Base-by-base conservation (phyloP, 2,888 invertebrate genomes). In the Drosophila melanosoma region DNA sequence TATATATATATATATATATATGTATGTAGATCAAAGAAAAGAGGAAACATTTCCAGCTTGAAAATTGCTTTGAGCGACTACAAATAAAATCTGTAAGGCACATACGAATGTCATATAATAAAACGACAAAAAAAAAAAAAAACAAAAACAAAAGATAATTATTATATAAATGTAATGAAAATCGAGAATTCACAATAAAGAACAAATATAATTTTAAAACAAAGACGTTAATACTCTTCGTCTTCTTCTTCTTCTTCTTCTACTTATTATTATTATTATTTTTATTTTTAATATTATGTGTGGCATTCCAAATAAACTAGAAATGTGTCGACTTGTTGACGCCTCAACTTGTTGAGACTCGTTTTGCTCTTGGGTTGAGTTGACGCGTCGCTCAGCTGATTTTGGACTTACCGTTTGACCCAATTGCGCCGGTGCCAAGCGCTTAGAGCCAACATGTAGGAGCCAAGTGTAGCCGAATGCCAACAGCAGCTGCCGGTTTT, bases 391-490 rank as follows among this genome's bases (percentile, higher is more conserved):
- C 76, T 71, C 83, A 86, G 79, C 83, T 87, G 84, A 64, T 74
- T 73, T 73, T 38, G 67, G 65, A 59, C 49, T 72, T 77, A 83
- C 85, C 85, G 83, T 70, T 87, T 87, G 87, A 82, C 87, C 87
- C 83, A 84, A 71, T 81, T 84, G 75, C 59, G 23, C 57, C 68
- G 70, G 66, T 76, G 72, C 65, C 64, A 36, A 42, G 49, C 49
- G 54, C 20, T 45, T 49, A 49, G 52, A 48, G 54, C 56, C 51
- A 45, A 52, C 59, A 40, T 48, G 42, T 36, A 53, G 57, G 35
- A 62, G 63, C 52, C 49, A 68, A 68, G 51, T 62, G 74, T 58
- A 40, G 56, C 36, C 60, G 53, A 66, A 60, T 60, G 75, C 59
- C 63, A 57, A n/a, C 69, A 63, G 57, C 32, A 52, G 65, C 56